Percentiles rank a stretch among this genome's conserved stretches.
These are phyloP conservation scores for Melangyna quadrimaculata DNA, from an alignment of 2,888 invertebrate species.

Conservation along the genomic window DNA sequence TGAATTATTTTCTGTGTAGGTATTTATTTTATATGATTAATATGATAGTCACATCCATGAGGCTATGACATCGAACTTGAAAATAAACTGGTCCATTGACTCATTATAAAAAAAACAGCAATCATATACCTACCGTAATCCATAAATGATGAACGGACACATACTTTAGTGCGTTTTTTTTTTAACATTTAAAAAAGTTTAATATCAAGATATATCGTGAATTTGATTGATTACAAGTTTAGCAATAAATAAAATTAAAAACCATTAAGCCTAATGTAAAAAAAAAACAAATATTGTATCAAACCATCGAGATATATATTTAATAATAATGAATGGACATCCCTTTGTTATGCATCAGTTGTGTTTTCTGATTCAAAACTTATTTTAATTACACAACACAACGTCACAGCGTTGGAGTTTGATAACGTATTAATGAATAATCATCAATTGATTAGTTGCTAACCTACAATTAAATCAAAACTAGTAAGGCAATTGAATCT, in stretches of 20 bases:
- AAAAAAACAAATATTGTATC: neutral
- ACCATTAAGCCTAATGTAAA: neutral
- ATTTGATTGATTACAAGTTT: neutral
- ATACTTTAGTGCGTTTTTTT: too few relatives aligned
- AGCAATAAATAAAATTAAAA: neutral
- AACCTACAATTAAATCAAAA: neutral
- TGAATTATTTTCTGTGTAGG: neutral
- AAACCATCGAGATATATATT: neutral
- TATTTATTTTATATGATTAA: neutral
- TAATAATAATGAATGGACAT: neutral
- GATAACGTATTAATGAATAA: neutral
- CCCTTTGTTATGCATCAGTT: neutral
- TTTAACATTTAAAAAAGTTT: neutral
- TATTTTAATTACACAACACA: neutral
- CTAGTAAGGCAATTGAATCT: neutral
- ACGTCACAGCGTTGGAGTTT: neutral
- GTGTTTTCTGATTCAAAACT: neutral
- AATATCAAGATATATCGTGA: neutral
- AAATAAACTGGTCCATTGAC: slow-evolving; percentile 14
- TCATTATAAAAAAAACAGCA: neutral
- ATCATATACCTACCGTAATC: neutral
- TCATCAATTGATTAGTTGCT: neutral
- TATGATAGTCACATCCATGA: neutral
- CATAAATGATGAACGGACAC: too few relatives aligned
- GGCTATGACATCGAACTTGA: slow-evolving; percentile 37